Base-by-base conservation (phyloP, 2,797 vertebrate genomes). In the Mareca penelope region DNA sequence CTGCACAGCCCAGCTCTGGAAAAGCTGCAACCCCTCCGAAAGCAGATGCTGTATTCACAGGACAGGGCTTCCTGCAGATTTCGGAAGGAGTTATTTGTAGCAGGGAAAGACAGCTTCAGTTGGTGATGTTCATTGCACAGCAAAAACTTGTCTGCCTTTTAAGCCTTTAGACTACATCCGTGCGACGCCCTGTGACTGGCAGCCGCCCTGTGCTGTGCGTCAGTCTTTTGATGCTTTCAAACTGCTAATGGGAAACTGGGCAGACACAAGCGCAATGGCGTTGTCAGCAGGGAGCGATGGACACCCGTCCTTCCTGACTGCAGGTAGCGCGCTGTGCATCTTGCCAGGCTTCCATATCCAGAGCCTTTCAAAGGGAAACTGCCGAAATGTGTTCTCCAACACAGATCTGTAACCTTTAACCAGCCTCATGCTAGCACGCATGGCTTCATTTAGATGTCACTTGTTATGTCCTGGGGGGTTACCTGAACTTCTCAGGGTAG, bases 201-300 rank as follows among this genome's bases (percentile, higher is more conserved):
- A 57, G 83, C 57, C 7, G 8, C 1, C 0, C 21, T 1, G 1
- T 29, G 1, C 7, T 1, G 0, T 12, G 57, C 28, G 8, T 12
- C 31, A 1, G 0, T 57, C 33, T 37, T 4, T 50, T 64, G 35
- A 1, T 31, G 29, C 37, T 59, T 57, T 23, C 53, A 23, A 85
- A 57, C 18, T 6, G 3, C 26, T 37, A 3, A 39, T 0, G 2
- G 39, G 53, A 70, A 52, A 2, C 24, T 2, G 28, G 52, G 56
- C 60, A 77, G 81, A 12, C 69, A 17, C 31, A 12, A 72, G 4
- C 48, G 57, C 7, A 29, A 3, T 0, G 22, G 61, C 4, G 7
- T 24, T 42, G 16, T 19, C 11, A 4, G 15, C 0, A 0, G 35
- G 50, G 29, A 81, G 37, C 0, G 5, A 22, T 59, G 2, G 6